Evolutionary conservation across 1,140 invertebrate genomes (phyloP).

Genomic region (Littorina saxatilis): DNA sequence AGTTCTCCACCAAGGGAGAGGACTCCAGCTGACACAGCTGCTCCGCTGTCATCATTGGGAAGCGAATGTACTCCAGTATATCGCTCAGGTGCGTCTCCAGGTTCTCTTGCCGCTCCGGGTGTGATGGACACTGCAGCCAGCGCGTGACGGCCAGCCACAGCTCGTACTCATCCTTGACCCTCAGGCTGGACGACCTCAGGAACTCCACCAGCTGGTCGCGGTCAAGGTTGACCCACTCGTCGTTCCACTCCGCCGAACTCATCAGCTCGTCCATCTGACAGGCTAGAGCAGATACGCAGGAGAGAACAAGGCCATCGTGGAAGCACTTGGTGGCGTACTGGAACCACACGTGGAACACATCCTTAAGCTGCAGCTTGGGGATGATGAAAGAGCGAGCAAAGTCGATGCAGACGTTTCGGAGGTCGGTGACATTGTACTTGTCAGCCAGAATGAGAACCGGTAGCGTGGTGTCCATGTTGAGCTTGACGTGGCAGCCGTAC

Average conservation of each 20-base stretch:
- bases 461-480: conserved; percentile 74
- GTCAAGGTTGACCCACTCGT: conserved; percentile 75
- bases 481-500: conserved; percentile 75
- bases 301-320: conserved; percentile 67
- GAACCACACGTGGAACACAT: conserved; percentile 77
- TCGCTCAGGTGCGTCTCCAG: conserved; percentile 63
- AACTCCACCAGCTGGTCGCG: conserved; percentile 76
- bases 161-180: conserved; percentile 71
- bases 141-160: conserved; percentile 67
- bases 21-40: conserved; percentile 71
- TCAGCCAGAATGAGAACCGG: conserved; percentile 75
- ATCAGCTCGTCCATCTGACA: conserved; percentile 74
- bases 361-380: conserved; percentile 74
- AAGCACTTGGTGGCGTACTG: conserved; percentile 76
- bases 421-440: conserved; percentile 75
- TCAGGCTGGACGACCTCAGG: conserved; percentile 74
- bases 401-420: conserved; percentile 75
- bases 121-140: conserved; percentile 66
- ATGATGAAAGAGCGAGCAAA: conserved; percentile 76
- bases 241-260: conserved; percentile 74
- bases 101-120: conserved; percentile 62
- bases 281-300: conserved; percentile 72
- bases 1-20: conserved; percentile 62
- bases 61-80: conserved; percentile 67
- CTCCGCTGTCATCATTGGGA: conserved; percentile 76